Evolutionary conservation across 2,113 vertebrate genomes (phyloP).

Genomic region (Barnardius zonarius): DNA sequence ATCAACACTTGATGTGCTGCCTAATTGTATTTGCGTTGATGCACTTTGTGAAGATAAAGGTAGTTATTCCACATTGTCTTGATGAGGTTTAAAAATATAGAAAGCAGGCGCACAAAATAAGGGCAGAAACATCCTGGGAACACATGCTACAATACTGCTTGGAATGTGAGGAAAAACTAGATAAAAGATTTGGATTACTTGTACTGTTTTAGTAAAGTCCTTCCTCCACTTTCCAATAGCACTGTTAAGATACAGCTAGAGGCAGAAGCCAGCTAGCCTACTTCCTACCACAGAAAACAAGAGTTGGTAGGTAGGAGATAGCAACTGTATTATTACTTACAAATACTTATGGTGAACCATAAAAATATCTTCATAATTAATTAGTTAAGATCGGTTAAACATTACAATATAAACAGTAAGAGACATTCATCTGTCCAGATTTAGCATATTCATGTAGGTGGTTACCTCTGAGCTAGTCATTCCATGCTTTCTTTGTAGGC

Average conservation of each 20-base stretch:
- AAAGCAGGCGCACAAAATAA: not conserved
- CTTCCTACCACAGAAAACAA: not conserved
- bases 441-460: not conserved
- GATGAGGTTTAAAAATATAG: not conserved
- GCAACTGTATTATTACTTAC: not conserved
- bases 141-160: not conserved
- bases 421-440: not conserved
- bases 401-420: not conserved
- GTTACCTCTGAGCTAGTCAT: not conserved
- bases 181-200: not conserved
- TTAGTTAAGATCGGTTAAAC: constrained; percentile 7
- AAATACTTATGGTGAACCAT: not conserved
- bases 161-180: not conserved
- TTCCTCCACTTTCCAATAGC: not conserved
- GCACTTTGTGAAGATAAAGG: not conserved
- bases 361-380: not conserved
- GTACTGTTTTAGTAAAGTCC: not conserved
- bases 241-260: not conserved
- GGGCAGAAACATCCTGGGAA: not conserved
- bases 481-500: not conserved
- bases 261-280: not conserved
- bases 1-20: not conserved
- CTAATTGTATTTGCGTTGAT: not conserved
- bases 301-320: not conserved
- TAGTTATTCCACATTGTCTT: not conserved